Conservation (phyloP, 2,113 vertebrate genomes). For the Cyanistes caeruleus region DNA sequence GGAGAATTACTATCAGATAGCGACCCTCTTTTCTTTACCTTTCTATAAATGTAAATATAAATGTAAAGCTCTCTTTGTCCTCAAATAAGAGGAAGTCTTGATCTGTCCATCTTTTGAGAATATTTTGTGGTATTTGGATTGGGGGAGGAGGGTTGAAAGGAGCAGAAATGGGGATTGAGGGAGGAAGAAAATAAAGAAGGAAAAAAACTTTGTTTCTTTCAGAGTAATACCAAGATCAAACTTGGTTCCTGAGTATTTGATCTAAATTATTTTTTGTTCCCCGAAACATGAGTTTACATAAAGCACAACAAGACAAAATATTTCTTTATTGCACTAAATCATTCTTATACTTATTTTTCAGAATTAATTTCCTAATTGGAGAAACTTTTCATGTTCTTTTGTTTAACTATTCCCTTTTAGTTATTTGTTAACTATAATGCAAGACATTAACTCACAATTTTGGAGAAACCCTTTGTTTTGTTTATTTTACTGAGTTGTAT, state of each 20-base stretch:
- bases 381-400: not conserved
- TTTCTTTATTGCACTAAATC: not conserved
- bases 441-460: not conserved
- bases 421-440: not conserved
- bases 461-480: not conserved
- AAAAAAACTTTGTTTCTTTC: rapidly evolving
- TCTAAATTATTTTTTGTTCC: not conserved
- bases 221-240: not conserved
- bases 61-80: not conserved
- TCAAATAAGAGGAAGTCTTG: not conserved
- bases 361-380: not conserved
- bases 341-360: not conserved
- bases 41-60: not conserved
- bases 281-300: not conserved
- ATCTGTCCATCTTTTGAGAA: not conserved
- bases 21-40: not conserved
- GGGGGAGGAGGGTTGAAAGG: rapidly evolving
- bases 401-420: not conserved
- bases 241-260: not conserved
- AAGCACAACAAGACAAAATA: not conserved
- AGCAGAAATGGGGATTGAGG: not conserved
- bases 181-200: not conserved
- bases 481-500: not conserved
- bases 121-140: not conserved
- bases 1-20: not conserved